Percentiles rank a stretch among this genome's conserved stretches.
These are phyloP conservation scores for Drosophila stalkeri DNA, from an alignment of 2,888 invertebrate genomes.

Conservation along the genomic window DNA sequence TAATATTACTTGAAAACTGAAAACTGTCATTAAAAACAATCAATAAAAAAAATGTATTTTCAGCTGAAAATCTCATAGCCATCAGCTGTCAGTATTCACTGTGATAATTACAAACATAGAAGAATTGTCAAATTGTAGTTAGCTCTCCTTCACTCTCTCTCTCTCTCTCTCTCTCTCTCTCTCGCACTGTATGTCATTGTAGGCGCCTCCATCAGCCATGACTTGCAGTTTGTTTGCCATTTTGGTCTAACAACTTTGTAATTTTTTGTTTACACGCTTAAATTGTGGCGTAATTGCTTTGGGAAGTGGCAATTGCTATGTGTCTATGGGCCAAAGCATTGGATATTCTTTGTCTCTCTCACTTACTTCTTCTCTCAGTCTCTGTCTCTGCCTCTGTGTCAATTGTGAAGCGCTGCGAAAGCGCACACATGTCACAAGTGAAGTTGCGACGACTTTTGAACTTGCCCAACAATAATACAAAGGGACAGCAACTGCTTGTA, in stretches of 20 bases:
- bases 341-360: background rate
- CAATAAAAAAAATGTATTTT: background rate
- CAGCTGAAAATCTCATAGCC: background rate
- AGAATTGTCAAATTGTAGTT: slow-evolving; percentile 44
- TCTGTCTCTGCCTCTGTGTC: slow-evolving; percentile 25
- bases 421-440: slow-evolving; percentile 65
- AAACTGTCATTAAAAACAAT: background rate
- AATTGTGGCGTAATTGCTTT: slow-evolving; percentile 79
- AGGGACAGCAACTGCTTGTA: slow-evolving; percentile 30
- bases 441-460: slow-evolving; percentile 57
- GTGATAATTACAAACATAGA: slow-evolving; percentile 44
- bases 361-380: background rate
- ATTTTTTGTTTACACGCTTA: slow-evolving; percentile 82
- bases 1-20: background rate
- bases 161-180: slow-evolving; percentile 1
- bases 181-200: slow-evolving; percentile 35
- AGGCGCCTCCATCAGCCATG: slow-evolving; percentile 57
- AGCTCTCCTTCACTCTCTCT: background rate
- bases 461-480: slow-evolving; percentile 49
- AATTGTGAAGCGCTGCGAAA: slow-evolving; percentile 72
- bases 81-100: slow-evolving; percentile 36
- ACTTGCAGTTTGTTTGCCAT: slow-evolving; percentile 73
- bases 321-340: slow-evolving; percentile 27
- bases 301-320: slow-evolving; percentile 78
- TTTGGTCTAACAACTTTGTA: slow-evolving; percentile 77